Evolutionary conservation across 2,888 invertebrate species (phyloP), one percentile per base, ranked within the genome.

Genomic region (Drosophila formosana): DNA sequence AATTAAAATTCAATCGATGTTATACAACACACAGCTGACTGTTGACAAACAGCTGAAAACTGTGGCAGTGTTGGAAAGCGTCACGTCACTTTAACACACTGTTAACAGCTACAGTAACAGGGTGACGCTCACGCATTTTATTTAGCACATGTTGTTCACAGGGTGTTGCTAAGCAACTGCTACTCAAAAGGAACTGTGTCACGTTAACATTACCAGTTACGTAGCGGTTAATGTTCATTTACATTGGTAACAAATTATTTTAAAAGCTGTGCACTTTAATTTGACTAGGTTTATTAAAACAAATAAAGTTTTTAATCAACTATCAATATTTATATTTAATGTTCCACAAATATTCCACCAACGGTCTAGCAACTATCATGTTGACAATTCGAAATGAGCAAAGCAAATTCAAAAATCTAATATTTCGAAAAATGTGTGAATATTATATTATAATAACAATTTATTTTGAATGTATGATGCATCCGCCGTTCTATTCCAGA

Each of bases 21-120:
- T 86, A 86, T 37, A 86, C 82, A 85, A 78, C 76, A 30, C 55
- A 58, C 75, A 78, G 62, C 58, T 67, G 50, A 46, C 43, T 49
- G 34, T 30, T 28, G 39, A 39, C 45, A 46, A 60, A 49, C 72
- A 72, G 72, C 66, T 72, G 66, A n/a, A 0, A 1, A 11, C 23
- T 34, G 1, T 3, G 32, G 4, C 28, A 68, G 61, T 73, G 75
- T 3, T 73, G 61, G 0, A 25, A 39, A 47, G 0, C 11, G 2
- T 3, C 3, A 7, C n/a, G 9, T 49, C 18, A 32, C 9, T 9
- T 18, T 11, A 25, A 18, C 9, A 11, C 23, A 18, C 18, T 30
- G 13, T 11, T 30, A 30, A 41, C 7, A 43, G 43, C 11, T 7
- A 4, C 7, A 28, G 11, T 1, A 28, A 9, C 32, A 47, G 13